Evolutionary conservation across 2,113 vertebrate species (phyloP).

Genomic region (Tiliqua scincoides): DNA sequence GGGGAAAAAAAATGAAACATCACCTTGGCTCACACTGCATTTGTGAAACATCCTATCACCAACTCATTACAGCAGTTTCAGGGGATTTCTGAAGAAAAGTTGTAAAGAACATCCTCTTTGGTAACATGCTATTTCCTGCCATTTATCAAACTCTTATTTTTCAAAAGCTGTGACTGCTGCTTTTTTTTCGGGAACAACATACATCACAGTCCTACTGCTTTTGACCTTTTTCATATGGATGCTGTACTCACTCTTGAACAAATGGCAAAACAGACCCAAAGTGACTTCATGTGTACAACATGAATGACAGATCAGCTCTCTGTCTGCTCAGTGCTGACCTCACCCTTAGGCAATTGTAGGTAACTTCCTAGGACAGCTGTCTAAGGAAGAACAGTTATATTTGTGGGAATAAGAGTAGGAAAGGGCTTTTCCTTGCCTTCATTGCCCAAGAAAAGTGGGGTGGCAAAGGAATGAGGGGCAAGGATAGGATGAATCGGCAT

Average conservation of each 20-base stretch:
- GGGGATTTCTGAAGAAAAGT: conserved; percentile 74
- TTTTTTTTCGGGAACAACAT: conserved; percentile 66
- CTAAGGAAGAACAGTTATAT: not conserved
- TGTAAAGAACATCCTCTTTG: conserved; percentile 70
- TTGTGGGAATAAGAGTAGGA: not conserved
- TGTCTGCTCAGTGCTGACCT: not conserved
- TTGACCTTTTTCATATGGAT: conserved; percentile 46
- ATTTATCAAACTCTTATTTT: conserved; percentile 76
- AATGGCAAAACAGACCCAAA: conserved; percentile 7
- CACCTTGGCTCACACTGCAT: conserved; percentile 44
- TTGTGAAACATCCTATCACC: conserved; percentile 73
- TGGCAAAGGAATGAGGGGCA: not conserved
- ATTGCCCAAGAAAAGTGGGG: not conserved
- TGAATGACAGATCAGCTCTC: not conserved
- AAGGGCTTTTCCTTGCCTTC: not conserved
- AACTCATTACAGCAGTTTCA: conserved; percentile 71
- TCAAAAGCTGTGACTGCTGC: conserved; percentile 65
- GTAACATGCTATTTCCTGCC: conserved; percentile 79
- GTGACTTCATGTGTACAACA: not conserved
- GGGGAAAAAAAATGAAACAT: not conserved
- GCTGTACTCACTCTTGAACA: conserved; percentile 35
- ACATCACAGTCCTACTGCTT: conserved; percentile 70
- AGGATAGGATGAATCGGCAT: not conserved
- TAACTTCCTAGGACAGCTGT: not conserved
- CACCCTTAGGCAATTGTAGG: not conserved